These are phyloP conservation scores for Pardalotus punctatus DNA, from an alignment of 2,113 vertebrate species.

Conservation along the genomic window DNA sequence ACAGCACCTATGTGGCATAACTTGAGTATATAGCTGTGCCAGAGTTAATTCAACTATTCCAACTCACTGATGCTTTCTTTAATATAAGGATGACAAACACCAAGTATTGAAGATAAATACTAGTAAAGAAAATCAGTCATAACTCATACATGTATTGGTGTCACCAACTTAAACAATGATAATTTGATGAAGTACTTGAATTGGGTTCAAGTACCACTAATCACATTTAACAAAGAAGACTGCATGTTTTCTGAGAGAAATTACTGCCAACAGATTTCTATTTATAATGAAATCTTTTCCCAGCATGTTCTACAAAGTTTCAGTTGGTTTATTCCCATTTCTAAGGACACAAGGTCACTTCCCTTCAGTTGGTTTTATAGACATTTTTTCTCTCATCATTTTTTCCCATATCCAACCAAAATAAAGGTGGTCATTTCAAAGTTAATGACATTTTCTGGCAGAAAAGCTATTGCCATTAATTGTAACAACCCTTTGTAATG, in stretches of 20 bases:
- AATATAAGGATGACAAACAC: neutral
- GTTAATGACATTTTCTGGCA: neutral
- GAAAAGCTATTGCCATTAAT: neutral
- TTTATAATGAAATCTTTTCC: neutral
- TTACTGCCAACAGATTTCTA: neutral
- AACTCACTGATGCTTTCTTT: neutral
- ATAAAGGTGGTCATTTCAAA: neutral
- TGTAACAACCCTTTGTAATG: neutral
- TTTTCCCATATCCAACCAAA: neutral
- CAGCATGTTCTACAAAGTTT: neutral
- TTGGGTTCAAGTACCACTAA: neutral
- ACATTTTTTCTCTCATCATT: neutral
- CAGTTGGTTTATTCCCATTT: neutral
- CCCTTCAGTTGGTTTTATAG: neutral
- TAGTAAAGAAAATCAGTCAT: neutral
- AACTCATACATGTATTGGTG: neutral
- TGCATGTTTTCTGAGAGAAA: neutral
- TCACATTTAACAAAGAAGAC: neutral
- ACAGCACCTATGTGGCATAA: neutral
- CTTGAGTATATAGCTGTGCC: neutral
- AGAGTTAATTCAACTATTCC: neutral
- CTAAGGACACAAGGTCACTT: neutral
- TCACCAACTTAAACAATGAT: neutral
- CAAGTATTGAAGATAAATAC: neutral
- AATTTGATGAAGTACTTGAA: neutral